These are phyloP conservation scores for Myopa testacea DNA, from an alignment of 2,888 invertebrate genomes.

Conservation along the genomic window DNA sequence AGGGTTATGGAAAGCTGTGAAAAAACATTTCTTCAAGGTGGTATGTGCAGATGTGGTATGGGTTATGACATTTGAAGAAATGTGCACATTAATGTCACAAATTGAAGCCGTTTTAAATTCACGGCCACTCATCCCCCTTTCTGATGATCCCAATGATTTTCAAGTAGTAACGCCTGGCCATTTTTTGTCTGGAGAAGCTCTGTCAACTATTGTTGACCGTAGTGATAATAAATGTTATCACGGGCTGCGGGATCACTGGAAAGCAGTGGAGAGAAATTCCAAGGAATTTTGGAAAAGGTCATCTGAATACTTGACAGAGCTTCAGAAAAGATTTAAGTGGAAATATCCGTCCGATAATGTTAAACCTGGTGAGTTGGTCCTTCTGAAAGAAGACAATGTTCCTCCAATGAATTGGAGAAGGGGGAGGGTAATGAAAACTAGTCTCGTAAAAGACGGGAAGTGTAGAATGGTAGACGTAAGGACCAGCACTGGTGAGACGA, in stretches of 20 bases:
- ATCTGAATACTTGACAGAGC: conserved; percentile 1
- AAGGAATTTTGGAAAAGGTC: conserved; percentile 18
- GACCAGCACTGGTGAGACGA: too few species aligned
- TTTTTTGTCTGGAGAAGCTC: conserved; percentile 16
- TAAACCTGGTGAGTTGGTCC: too few species aligned
- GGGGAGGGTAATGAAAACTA: too few species aligned
- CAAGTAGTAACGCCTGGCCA: conserved; percentile 18
- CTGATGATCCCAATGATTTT: conserved; percentile 11
- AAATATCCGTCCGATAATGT: too few species aligned
- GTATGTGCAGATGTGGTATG: too few species aligned
- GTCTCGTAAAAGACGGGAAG: too few species aligned
- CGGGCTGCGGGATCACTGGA: conserved; percentile 2
- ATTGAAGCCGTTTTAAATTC: conserved; percentile 15
- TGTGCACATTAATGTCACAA: not conserved
- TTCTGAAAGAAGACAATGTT: too few species aligned
- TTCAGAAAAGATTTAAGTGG: too few species aligned
- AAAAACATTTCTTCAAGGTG: not conserved
- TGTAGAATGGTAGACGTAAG: too few species aligned
- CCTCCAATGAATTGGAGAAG: too few species aligned
- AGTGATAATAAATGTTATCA: not conserved
- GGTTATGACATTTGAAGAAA: conserved; percentile 8
- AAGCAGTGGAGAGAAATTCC: conserved; percentile 1
- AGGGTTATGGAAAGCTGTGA: not conserved
- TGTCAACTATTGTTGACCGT: not conserved
- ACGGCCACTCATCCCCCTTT: not conserved